These are phyloP conservation scores for Holothuria scabra DNA, from an alignment of 53 echinoderm and acorn worm species.

Conservation along the genomic window DNA sequence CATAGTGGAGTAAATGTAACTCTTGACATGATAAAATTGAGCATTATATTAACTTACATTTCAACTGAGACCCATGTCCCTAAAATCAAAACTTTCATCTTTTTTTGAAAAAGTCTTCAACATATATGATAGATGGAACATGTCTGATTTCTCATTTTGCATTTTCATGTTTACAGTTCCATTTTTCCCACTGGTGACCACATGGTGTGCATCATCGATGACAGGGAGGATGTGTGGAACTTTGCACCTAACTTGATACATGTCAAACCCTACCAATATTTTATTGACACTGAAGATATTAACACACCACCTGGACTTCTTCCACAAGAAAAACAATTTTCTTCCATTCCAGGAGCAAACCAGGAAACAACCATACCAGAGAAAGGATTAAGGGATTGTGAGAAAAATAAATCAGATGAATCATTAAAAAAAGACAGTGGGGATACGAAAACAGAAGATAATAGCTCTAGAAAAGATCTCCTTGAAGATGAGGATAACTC, in stretches of 20 bases:
- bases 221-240: conserved; percentile 95
- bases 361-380: no score
- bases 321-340: neutral
- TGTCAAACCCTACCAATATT: conserved; percentile 89
- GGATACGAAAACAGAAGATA: no score
- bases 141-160: neutral
- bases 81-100: neutral
- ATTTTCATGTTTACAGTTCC: conserved; percentile 59
- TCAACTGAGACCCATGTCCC: no score
- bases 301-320: conserved; percentile 73
- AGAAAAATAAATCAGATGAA: no score
- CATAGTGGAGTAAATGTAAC: no score
- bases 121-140: neutral
- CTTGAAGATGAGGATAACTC: no score
- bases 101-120: no score
- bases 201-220: conserved; percentile 99
- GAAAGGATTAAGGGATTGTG: no score
- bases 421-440: no score
- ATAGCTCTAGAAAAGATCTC: no score
- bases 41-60: no score
- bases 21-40: no score
- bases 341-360: neutral
- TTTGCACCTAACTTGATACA: conserved; percentile 90
- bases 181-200: conserved; percentile 97
- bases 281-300: conserved; percentile 95